A percentile compares a stretch with the other conserved stretches of the same genome.
Evolutionary conservation across 2,113 vertebrate genomes (phyloP).

Genomic region (Redunca redunca): DNA sequence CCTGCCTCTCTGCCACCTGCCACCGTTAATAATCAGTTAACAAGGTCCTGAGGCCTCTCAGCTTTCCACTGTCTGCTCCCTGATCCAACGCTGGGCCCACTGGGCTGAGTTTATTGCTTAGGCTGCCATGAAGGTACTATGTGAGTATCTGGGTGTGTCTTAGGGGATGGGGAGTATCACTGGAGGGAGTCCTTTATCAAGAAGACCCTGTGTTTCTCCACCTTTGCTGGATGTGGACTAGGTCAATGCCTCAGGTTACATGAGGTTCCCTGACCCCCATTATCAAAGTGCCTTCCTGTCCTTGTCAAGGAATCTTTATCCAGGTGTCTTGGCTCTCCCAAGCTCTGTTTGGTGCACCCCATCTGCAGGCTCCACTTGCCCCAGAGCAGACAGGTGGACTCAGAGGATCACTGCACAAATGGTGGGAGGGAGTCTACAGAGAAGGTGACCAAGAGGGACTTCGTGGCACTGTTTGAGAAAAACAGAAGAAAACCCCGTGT

Average conservation of each 20-base stretch:
- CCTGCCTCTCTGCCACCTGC: neutral
- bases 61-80: neutral
- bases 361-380: neutral
- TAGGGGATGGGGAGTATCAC: neutral
- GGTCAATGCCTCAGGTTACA: neutral
- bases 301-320: neutral
- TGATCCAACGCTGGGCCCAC: neutral
- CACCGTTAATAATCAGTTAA: constrained; percentile 34
- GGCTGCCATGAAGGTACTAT: neutral
- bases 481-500: neutral
- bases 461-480: neutral
- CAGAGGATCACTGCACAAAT: neutral
- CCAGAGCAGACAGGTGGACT: neutral
- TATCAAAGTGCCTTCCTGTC: neutral
- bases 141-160: neutral
- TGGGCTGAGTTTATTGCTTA: neutral
- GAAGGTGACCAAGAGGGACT: neutral
- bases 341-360: neutral
- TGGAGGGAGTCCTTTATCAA: neutral
- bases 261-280: neutral
- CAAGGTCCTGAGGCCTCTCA: constrained; percentile 9
- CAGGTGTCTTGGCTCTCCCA: neutral
- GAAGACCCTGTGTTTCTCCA: neutral
- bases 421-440: neutral
- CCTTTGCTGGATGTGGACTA: neutral